phyloP scores from a whole-genome alignment of 2,797 vertebrate genomes.

The Tokudaia tokunoshimensis region DNA sequence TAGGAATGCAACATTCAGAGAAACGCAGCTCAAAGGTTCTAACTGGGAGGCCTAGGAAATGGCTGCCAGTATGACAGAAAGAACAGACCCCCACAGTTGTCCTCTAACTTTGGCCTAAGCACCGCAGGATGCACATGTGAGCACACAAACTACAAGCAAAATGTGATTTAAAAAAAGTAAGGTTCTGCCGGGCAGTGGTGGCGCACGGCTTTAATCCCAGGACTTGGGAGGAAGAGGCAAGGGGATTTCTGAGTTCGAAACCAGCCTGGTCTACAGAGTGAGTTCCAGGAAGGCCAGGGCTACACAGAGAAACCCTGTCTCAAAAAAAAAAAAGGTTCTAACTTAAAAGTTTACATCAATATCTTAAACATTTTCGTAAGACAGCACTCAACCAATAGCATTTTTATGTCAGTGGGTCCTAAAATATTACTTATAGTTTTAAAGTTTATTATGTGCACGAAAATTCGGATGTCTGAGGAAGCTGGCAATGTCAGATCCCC shows the following conservation, averaged over 20 bases:
- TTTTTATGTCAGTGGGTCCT: background rate
- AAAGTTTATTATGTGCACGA: background rate
- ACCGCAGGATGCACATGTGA: background rate
- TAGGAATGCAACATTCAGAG: background rate
- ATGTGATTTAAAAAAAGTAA: background rate
- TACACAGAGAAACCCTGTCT: too few species aligned
- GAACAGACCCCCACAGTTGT: background rate
- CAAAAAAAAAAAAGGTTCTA: background rate
- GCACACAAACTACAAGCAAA: background rate
- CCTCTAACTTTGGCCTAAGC: background rate
- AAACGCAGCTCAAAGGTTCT: background rate
- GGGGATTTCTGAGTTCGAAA: too few species aligned
- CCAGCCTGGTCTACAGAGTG: too few species aligned
- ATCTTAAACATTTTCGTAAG: background rate
- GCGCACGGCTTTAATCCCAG: too few species aligned
- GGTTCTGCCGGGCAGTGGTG: background rate
- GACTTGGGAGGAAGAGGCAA: too few species aligned
- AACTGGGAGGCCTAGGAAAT: background rate
- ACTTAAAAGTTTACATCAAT: background rate
- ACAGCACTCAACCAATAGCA: background rate
- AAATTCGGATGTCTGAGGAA: background rate
- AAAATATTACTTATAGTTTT: background rate
- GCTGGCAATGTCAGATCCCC: background rate
- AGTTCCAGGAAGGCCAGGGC: too few species aligned
- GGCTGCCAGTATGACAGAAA: background rate